Conservation (phyloP, 2,113 vertebrate species). For the Tangachromis dhanisi region DNA sequence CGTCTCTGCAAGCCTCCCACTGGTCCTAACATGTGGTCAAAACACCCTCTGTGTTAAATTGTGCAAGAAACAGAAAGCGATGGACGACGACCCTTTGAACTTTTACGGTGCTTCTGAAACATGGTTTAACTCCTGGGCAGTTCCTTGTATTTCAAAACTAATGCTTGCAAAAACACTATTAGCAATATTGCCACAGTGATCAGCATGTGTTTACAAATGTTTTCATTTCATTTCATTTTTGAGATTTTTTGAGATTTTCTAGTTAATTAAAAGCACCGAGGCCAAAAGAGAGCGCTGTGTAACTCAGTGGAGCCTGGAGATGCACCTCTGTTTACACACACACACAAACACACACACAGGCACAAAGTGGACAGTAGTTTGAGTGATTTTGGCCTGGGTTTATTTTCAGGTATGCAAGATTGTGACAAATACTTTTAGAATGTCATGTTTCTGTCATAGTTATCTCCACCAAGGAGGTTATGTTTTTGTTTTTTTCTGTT, state of each 20-base stretch:
- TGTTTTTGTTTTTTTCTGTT: neutral
- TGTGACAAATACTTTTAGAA: neutral
- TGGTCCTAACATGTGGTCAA: neutral
- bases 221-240: neutral
- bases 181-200: neutral
- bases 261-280: accelerated
- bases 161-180: neutral
- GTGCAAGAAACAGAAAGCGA: neutral
- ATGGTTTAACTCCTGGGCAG: neutral
- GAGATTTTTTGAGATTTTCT: neutral
- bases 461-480: neutral
- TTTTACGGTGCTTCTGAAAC: neutral
- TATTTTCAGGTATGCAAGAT: neutral
- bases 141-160: neutral
- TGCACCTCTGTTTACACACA: neutral
- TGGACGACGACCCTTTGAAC: neutral
- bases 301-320: neutral
- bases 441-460: neutral
- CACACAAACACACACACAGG: neutral
- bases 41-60: neutral
- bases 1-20: neutral
- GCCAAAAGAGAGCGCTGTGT: neutral
- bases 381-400: neutral
- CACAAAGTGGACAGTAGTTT: neutral
- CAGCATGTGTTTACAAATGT: neutral